Evolutionary conservation across 2,797 vertebrate species (phyloP).

Genomic region (Lagorchestes hirsutus): DNA sequence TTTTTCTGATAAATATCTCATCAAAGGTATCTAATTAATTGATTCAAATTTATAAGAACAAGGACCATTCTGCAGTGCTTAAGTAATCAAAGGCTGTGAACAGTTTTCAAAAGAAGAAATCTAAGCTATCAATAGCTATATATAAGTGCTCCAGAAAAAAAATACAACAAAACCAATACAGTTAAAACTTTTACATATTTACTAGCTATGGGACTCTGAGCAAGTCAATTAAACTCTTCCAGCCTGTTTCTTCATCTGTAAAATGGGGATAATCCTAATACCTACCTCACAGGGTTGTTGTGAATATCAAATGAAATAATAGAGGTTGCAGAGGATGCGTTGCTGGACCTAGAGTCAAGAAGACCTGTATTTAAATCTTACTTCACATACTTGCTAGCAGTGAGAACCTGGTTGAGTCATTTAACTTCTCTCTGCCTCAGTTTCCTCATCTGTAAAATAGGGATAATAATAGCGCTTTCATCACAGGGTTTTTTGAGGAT

Average conservation of each 20-base stretch:
- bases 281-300: not conserved
- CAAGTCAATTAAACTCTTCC: not conserved
- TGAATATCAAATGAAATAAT: not conserved
- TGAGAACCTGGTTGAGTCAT: not conserved
- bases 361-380: not conserved
- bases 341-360: not conserved
- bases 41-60: not conserved
- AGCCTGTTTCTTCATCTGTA: not conserved
- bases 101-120: not conserved
- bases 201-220: not conserved
- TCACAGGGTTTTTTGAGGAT: not conserved
- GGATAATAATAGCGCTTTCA: not conserved
- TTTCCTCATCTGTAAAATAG: not conserved
- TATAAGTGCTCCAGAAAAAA: not conserved
- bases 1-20: not conserved
- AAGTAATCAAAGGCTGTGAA: not conserved
- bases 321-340: not conserved
- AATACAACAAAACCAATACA: not conserved
- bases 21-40: not conserved
- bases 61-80: not conserved
- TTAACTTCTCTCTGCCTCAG: not conserved
- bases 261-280: not conserved
- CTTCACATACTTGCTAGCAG: not conserved
- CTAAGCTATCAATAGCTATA: not conserved
- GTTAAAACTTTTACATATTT: not conserved